Evolutionary conservation across 2,888 invertebrate species (phyloP), one percentile per base, ranked within the genome.

Genomic region (Hirtodrosophila alboralis): DNA sequence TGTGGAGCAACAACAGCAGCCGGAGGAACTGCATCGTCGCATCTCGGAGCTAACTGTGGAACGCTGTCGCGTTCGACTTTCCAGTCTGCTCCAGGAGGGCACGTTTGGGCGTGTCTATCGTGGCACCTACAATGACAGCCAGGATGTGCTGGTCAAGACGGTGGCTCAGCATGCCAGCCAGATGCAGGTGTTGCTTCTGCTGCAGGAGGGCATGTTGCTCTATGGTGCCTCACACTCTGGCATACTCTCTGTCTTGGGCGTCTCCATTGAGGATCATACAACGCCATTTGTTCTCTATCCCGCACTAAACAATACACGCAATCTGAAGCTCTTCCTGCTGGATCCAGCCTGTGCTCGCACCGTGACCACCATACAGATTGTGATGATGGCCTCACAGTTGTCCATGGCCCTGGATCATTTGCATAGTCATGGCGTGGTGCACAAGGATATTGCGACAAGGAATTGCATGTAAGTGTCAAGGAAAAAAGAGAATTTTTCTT

Each of bases 141-240:
- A 93, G 74, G 95, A 95, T 86, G 96, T 97, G 34, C 91, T 95
- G 67, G 94, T 97, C 41, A 97, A 97, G 91, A 96, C 97, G 49
- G 96, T 97, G 33, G 97, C 97, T 49, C 96, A 96, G 90, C 96
- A 96, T 90, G 96, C 96, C 68, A 96, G 95, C 81, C 96, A 95
- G 92, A 94, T 95, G 63, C 96, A 97, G 92, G 95, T 97, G 40
- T 95, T 96, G 1, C 92, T 97, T 92, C 94, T 92, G 94, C 96
- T 97, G 89, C 93, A 93, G 91, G 92, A 93, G 89, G 93, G 93
- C 40, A 93, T 93, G 89, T 92, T 93, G 89, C 90, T 93, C 34
- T 93, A 93, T 73, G 93, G 93, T 0, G 91, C 93, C 16, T 92
- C 92, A 16, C 93, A 93, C 84, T 93, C 97, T 49, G 92, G 96